A percentile compares a stretch with the other conserved stretches of the same genome.
Evolutionary conservation across 2,888 invertebrate species (phyloP).

Genomic region (Pyrochroa serraticornis): DNA sequence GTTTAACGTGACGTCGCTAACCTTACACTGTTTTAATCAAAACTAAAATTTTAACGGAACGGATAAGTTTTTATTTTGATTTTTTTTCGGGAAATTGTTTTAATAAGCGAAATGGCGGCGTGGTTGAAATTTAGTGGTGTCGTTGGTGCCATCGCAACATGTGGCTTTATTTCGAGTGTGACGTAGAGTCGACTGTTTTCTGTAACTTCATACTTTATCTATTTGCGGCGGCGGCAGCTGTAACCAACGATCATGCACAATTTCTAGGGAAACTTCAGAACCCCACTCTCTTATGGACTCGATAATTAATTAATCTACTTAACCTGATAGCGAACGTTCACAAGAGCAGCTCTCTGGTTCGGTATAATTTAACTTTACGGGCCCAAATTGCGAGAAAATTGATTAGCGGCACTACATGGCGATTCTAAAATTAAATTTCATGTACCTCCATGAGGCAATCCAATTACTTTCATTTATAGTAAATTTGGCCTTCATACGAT

Average conservation of each 20-base stretch:
- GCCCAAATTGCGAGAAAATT: too few relatives aligned
- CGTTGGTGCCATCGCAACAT: constrained; percentile 17
- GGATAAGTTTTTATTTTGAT: constrained; percentile 1
- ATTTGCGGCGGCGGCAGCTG: constrained; percentile 22
- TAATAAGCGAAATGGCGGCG: constrained; percentile 13
- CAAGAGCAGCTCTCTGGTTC: too few relatives aligned
- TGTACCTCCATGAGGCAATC: too few relatives aligned
- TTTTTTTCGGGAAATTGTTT: too few relatives aligned
- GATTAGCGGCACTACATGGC: too few relatives aligned
- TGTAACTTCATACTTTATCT: constrained; percentile 5
- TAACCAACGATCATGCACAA: constrained; percentile 22
- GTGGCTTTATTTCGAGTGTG: constrained; percentile 22
- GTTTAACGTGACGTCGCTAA: too few relatives aligned
- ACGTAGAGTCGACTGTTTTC: constrained; percentile 23
- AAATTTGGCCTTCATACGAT: too few relatives aligned
- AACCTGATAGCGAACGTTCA: constrained; percentile 13
- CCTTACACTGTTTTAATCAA: too few relatives aligned
- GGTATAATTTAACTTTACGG: too few relatives aligned
- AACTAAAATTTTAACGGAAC: constrained; percentile 3
- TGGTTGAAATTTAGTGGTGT: constrained; percentile 16
- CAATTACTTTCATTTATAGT: too few relatives aligned
- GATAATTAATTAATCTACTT: constrained; percentile 18
- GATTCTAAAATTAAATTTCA: too few relatives aligned
- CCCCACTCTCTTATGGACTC: constrained; percentile 7
- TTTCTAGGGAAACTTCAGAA: constrained; percentile 15